Base-by-base conservation (phyloP, 2,888 invertebrate genomes). In the Papilio elwesi region DNA sequence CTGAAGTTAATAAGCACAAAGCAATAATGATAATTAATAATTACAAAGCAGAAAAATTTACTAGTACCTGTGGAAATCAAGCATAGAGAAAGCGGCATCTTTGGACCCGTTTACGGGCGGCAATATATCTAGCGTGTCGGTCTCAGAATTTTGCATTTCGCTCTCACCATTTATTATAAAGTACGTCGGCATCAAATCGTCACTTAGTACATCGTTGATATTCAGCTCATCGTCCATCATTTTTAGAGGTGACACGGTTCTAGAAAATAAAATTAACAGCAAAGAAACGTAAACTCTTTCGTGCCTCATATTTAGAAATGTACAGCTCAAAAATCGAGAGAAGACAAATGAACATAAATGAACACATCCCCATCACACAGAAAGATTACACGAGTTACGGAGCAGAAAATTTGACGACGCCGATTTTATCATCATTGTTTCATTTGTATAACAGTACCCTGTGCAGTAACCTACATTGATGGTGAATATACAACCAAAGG, bases 121-220 rank as follows among this genome's bases (percentile, higher is more conserved):
- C 74, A 74, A 76, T n/a, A 76, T 66, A 68, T 76, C 72, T 43
- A 74, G 78, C 8, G 76, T 78, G 68, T 73, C 75, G 5, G 75
- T 63, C 47, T 68, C 74, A 12, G 73, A 70, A 47, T 78, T 78
- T 67, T 82, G 85, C 0, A 79, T 70, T 68, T 75, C 80, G 43
- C 79, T 77, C 48, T 84, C 85, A 71, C 90, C 92, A 26, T 93
- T 87, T 73, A 94, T 86, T 70, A 96, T 92, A 74, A 96, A 90
- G 76, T 94, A 95, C 0, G 95, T 95, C 0, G 97, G 97, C 94
- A 97, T 95, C 64, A 96, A 92, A 87, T 96, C 95, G n/a, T 94
- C 94, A 13, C 96, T 94, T 38, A 97, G 87, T 81, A 97, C 96
- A 86, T 96, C 96, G 76, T 96, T 94, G 8, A 96, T 88, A 86